phyloP scores from a whole-genome alignment of 2,888 invertebrate genomes.

The Rosalia funebris region DNA sequence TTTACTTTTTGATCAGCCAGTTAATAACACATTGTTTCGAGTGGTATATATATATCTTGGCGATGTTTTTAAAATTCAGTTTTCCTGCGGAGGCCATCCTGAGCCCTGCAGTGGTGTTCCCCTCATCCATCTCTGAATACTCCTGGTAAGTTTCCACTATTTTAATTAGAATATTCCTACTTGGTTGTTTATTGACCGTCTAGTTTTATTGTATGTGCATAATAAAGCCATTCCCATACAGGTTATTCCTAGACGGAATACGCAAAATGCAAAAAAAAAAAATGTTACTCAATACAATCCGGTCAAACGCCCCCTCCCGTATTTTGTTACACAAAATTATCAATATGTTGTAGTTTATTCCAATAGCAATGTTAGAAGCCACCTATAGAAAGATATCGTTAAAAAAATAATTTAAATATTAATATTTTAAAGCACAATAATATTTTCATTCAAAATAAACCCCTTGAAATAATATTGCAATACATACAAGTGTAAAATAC shows the following conservation, averaged over 20 bases:
- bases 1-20: slow-evolving; percentile 57
- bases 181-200: background rate
- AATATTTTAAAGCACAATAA: no score
- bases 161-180: background rate
- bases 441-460: no score
- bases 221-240: background rate
- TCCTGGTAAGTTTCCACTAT: slow-evolving; percentile 48
- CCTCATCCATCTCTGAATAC: slow-evolving; percentile 52
- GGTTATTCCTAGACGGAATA: background rate
- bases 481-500: no score
- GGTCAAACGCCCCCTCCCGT: background rate
- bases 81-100: slow-evolving; percentile 56
- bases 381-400: no score
- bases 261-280: background rate
- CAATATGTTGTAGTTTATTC: no score
- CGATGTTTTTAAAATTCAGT: slow-evolving; percentile 55
- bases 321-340: slow-evolving; percentile 3
- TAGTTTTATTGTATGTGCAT: background rate
- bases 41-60: slow-evolving; percentile 54
- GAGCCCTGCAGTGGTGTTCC: slow-evolving; percentile 57
- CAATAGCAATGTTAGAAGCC: no score
- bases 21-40: slow-evolving; percentile 56
- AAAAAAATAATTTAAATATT: no score
- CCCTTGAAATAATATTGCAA: no score
- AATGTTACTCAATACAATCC: background rate